Conservation (phyloP, 2,888 invertebrate species). For the Epinotia brunnichana region DNA sequence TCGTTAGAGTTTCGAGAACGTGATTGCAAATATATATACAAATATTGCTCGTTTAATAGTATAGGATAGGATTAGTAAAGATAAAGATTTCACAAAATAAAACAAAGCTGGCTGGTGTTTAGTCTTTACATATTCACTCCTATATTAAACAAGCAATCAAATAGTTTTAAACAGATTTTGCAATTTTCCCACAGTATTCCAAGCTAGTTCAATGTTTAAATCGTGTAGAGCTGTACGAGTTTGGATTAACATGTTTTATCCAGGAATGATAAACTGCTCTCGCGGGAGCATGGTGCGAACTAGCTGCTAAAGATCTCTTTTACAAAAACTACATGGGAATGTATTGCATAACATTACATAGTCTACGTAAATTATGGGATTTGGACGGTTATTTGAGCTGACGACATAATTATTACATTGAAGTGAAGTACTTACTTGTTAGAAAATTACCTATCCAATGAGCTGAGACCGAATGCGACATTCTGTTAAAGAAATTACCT, state of each 20-base stretch:
- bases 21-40: no score
- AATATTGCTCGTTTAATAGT: no score
- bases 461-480: no score
- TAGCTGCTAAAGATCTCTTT: not conserved
- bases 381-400: not conserved
- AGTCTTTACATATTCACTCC: no score
- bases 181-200: not conserved
- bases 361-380: not conserved
- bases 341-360: not conserved
- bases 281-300: slow-evolving; percentile 18
- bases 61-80: no score
- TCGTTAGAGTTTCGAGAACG: no score
- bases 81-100: no score
- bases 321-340: not conserved
- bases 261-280: slow-evolving; percentile 21
- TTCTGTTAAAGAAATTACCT: no score
- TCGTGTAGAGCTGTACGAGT: slow-evolving; percentile 8
- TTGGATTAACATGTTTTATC: slow-evolving; percentile 30
- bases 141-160: no score
- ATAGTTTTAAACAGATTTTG: not conserved
- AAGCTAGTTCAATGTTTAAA: slow-evolving; percentile 13
- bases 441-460: no score
- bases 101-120: no score
- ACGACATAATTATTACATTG: not conserved
- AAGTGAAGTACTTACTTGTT: no score